Conservation (phyloP, 2,797 vertebrate species). For the Delichon dasypus region DNA sequence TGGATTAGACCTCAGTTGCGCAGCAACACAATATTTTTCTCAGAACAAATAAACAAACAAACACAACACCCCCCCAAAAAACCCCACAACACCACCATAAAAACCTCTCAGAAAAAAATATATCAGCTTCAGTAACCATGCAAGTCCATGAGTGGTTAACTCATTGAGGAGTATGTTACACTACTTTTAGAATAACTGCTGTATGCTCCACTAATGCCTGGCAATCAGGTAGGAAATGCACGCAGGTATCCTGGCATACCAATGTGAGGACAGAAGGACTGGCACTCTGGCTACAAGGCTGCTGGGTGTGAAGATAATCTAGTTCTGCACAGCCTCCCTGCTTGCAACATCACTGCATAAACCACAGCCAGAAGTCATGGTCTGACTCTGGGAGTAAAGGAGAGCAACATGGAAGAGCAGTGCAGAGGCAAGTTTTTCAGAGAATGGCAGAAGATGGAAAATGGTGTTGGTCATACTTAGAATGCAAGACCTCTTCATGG, state of each 20-base stretch:
- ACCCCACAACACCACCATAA: too few relatives aligned
- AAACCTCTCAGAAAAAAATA: not conserved
- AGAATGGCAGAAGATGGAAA: not conserved
- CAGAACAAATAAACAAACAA: not conserved
- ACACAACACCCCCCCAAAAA: not conserved
- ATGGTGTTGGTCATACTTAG: not conserved
- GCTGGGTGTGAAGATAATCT: not conserved
- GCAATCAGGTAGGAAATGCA: not conserved
- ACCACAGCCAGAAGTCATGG: accelerated
- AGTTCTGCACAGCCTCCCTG: not conserved
- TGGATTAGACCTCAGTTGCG: not conserved
- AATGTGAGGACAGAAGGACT: not conserved
- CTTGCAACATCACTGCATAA: not conserved
- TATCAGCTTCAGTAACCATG: not conserved
- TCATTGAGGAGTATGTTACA: not conserved
- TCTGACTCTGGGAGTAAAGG: not conserved
- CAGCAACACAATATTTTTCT: not conserved
- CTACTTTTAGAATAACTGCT: constrained; percentile 36
- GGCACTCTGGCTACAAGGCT: not conserved
- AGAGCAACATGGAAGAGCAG: not conserved
- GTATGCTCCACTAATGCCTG: not conserved
- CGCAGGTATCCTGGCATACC: not conserved
- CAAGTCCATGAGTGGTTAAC: not conserved
- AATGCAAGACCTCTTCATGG: not conserved
- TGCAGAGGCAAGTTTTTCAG: not conserved